Base-by-base conservation (phyloP, 2,113 vertebrate genomes). In the Mystacornis crossleyi region DNA sequence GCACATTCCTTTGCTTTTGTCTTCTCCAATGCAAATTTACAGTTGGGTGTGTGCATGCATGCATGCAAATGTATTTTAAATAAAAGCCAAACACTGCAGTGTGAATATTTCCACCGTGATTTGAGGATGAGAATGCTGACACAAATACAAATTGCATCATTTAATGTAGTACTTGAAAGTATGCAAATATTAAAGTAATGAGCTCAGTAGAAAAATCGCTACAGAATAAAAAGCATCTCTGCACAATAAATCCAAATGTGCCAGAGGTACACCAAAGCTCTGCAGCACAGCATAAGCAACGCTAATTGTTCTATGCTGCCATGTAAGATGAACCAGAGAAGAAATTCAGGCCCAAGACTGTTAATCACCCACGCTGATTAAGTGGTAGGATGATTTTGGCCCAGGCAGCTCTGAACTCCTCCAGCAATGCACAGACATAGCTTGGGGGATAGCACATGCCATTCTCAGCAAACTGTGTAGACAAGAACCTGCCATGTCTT, bases 61-160 rank as follows among this genome's bases (percentile, higher is more conserved):
- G 66, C 19, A 86, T 53, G 89, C 34, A 95, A 93, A 94, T 54
- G 23, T 55, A 57, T 72, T 91, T 95, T 81, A 88, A 93, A 87
- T 90, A 71, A 92, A 93, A 95, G 65, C 3, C 36, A 92, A 95
- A 83, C 47, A 64, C 40, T 53, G 31, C n/a, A 64, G 40, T 15
- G n/a, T 67, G 78, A 89, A 82, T 18, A 61, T 53, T 91, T 87
- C 61, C 51, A 72, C 53, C 16, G n/a, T 4, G 64, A n/a, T 48
- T 29, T 65, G 57, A 85, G n/a, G 57, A 89, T 82, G 70, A 91
- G 33, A 93, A 45, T 54, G n/a, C 61, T 75, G 81, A 87, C 8
- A 28, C n/a, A 89, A 78, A 81, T 61, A 64, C 12, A 12, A 95
- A 78, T 69, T 78, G 47, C 58, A 72, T 79, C 34, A 65, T 75